These are phyloP conservation scores for Lutraria lutraria DNA, from an alignment of 2,888 invertebrate genomes.

Conservation along the genomic window DNA sequence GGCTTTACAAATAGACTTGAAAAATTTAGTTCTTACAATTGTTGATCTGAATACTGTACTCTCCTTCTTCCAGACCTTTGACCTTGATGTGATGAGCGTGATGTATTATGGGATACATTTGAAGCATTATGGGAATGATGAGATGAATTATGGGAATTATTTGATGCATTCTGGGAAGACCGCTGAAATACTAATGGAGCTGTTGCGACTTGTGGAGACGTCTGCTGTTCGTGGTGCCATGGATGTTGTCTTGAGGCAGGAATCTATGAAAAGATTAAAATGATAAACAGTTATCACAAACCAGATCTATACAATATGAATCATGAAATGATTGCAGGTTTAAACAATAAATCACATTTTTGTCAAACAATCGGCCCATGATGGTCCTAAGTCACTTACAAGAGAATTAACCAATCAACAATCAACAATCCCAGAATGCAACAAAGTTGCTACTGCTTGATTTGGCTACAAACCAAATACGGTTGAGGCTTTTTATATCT, in stretches of 20 bases:
- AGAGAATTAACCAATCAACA: too few species aligned
- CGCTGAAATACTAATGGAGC: constrained; percentile 34
- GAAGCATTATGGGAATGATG: constrained; percentile 39
- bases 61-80: constrained; percentile 45
- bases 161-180: constrained; percentile 17
- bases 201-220: constrained; percentile 39
- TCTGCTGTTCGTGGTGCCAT: constrained; percentile 75
- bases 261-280: constrained; percentile 62
- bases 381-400: too few species aligned
- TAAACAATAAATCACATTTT: too few species aligned
- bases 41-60: constrained; percentile 57
- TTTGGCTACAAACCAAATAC: too few species aligned
- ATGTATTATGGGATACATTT: constrained; percentile 31
- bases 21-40: constrained; percentile 45
- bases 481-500: too few species aligned
- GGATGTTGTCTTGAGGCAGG: constrained; percentile 79
- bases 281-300: too few species aligned
- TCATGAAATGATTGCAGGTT: too few species aligned
- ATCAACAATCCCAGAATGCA: too few species aligned
- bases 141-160: constrained; percentile 35
- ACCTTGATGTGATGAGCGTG: constrained; percentile 53
- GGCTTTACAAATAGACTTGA: background rate
- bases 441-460: too few species aligned
- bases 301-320: too few species aligned
- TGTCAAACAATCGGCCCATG: too few species aligned